Evolutionary conservation across 2,113 vertebrate species (phyloP), one percentile per base, ranked within the genome.

Genomic region (Aegithalos caudatus): DNA sequence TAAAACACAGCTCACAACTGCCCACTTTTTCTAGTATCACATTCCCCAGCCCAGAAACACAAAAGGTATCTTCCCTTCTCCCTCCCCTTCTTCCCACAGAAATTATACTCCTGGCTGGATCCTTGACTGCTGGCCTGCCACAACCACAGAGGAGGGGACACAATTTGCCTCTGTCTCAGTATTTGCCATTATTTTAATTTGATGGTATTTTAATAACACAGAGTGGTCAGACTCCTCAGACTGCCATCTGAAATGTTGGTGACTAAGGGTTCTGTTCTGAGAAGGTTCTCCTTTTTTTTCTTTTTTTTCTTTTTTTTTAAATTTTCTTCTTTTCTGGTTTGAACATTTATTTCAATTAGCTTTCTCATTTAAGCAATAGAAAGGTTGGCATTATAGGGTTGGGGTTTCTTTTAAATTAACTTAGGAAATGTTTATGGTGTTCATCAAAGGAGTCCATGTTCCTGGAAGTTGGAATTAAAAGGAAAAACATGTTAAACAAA

Each of bases 151-250:
- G 56, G 48, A 93, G 37, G 56, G 65, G 48, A 66, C 56, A 86
- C 38, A 81, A 74, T 92, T 91, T 84, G 65, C 66, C 53, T 82
- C 78, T 77, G 54, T 88, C 64, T 92, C 90, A 78, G 79, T 47
- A 88, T 77, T 93, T 83, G 79, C 47, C 14, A 0, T 88, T 91
- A 93, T 48, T 96, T 96, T 71, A 93, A 93, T 95, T 74, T 78
- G 35, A 92, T 81, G 86, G 81, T 22, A 88, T 92, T 90, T 93
- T 94, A 96, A 93, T 90, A 80, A 87, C n/a, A 96, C 14, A 56
- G 79, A 94, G 67, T 35, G 67, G 82, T 94, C 90, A 83, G 56
- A 27, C 79, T 87, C 25, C 62, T 80, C 57, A 95, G 51, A 78
- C 67, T 62, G 27, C 51, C 79, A 83, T 78, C 64, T 88, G 65